phyloP scores from a whole-genome alignment of 2,888 invertebrate species.

The Strigamia transsilvanica region DNA sequence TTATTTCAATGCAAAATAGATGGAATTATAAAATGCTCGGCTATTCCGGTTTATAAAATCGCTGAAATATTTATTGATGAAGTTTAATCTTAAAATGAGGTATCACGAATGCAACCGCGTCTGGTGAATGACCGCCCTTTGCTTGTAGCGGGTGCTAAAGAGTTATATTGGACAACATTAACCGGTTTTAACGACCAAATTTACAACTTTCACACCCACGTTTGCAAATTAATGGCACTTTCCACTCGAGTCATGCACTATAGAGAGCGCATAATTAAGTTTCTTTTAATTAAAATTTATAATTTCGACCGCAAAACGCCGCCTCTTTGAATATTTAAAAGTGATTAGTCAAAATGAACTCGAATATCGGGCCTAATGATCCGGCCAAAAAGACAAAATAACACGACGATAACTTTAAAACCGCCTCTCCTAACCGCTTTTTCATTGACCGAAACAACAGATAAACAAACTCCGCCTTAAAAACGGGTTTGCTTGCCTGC shows the following conservation, averaged over 20 bases:
- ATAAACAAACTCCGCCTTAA: background rate
- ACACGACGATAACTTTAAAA: background rate
- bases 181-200: constrained; percentile 29
- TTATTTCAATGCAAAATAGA: background rate
- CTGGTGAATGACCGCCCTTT: background rate
- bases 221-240: constrained; percentile 35
- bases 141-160: constrained; percentile 3
- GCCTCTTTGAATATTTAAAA: constrained; percentile 28
- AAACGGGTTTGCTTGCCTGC: background rate
- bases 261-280: constrained; percentile 31
- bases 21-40: background rate
- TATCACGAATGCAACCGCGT: background rate
- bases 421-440: no score
- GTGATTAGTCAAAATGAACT: constrained; percentile 31
- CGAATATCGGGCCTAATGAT: constrained; percentile 16
- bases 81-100: background rate
- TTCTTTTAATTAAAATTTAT: constrained; percentile 38
- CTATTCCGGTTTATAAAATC: no score
- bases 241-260: constrained; percentile 35
- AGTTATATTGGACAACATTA: constrained; percentile 33
- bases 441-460: no score
- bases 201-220: constrained; percentile 31
- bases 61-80: no score
- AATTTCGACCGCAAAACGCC: constrained; percentile 18
- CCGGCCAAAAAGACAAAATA: constrained; percentile 5